phyloP scores from a whole-genome alignment of 2,888 invertebrate genomes.

The Microdon myrmicae region DNA sequence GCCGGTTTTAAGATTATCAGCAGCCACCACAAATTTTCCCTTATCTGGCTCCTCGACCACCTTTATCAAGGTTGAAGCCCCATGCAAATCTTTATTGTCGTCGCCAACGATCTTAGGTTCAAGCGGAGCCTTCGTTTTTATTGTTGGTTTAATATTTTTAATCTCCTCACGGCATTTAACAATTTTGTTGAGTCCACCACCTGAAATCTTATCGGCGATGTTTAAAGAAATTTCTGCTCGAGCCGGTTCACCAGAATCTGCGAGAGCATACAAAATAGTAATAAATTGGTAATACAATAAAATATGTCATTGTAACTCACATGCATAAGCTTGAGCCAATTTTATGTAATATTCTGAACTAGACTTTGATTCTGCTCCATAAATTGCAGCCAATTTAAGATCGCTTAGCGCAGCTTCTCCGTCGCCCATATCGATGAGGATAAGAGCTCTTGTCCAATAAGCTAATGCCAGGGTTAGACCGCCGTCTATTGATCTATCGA shows the following conservation, averaged over 20 bases:
- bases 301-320: constrained; percentile 53
- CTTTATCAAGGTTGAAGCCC: constrained; percentile 73
- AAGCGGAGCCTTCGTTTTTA: constrained; percentile 27
- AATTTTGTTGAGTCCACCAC: constrained; percentile 66
- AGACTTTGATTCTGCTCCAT: constrained; percentile 72
- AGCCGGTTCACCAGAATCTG: constrained; percentile 71
- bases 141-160: constrained; percentile 57
- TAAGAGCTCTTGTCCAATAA: constrained; percentile 75
- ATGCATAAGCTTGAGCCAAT: constrained; percentile 75
- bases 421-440: constrained; percentile 71
- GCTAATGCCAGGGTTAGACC: constrained; percentile 75
- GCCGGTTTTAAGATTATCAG: constrained; percentile 70
- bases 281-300: background rate
- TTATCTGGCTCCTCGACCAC: constrained; percentile 70
- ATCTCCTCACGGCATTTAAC: constrained; percentile 67
- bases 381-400: constrained; percentile 73
- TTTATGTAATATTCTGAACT: constrained; percentile 76
- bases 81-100: constrained; percentile 69
- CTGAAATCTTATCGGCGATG: constrained; percentile 72
- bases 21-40: constrained; percentile 79
- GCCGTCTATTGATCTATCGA: constrained; percentile 70
- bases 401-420: constrained; percentile 75
- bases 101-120: constrained; percentile 68
- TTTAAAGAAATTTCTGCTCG: constrained; percentile 75
- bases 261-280: constrained; percentile 61